Evolutionary conservation across 2,113 vertebrate species (phyloP), one percentile per base, ranked within the genome.

Genomic region (Myiozetetes cayanensis): DNA sequence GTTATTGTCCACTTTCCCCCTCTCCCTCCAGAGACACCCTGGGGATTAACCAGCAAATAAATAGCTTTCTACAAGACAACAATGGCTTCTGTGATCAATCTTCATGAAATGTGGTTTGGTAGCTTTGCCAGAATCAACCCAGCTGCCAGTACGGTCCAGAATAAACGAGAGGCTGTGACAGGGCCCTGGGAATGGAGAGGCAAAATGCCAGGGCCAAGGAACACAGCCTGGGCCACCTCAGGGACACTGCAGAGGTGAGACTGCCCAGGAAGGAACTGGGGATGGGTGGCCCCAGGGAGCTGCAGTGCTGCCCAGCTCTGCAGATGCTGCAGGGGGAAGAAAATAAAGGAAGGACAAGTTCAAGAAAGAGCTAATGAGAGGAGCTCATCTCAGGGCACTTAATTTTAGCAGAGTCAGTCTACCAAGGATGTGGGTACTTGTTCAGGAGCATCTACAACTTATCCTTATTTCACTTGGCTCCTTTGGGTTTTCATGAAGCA

Each of bases 171-270:
- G 43, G 31, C 55, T 90, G 70, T 1, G 11, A 61, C 2, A 1
- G 22, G 58, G 41, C 44, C 56, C 41, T 3, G 2, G 44, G 62
- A 28, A 59, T 3, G 10, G 73, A 78, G 65, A 46, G 39, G 39
- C 0, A 1, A 75, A 87, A 59, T 0, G 0, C 50, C 0, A 0
- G 56, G 30, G 56, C 33, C 16, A 5, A 58, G 37, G 66, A 82
- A 35, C 35, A 30, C 37, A 82, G 37, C 22, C 24, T 5, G 5
- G 61, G 46, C 27, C 55, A 70, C 33, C 49, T 41, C 2, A 2
- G 63, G 72, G 53, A 3, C 72, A 39, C 39, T 3, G 4, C 73
- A 85, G 77, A 35, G n/a, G 35, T 0, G 0, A 23, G 43, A 43
- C 15, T 74, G 37, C 20, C n/a, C 6, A 1, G 31, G 22, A 81